Evolutionary conservation across 2,113 vertebrate species (phyloP).

Genomic region (Centropus bengalensis): DNA sequence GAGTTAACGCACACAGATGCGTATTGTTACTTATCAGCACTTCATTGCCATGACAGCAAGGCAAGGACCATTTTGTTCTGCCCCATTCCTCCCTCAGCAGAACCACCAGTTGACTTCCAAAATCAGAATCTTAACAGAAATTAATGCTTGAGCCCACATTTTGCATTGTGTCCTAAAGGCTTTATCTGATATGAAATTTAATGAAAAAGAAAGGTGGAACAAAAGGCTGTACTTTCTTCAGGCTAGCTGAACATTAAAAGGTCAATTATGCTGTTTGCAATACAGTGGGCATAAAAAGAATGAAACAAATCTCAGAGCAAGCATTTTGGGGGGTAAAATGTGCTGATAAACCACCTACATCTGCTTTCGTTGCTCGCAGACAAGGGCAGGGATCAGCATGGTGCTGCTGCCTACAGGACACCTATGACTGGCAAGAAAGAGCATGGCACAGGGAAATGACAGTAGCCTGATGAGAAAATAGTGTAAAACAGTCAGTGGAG

Average conservation of each 20-base stretch:
- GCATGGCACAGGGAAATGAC: background rate
- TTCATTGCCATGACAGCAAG: conserved; percentile 39
- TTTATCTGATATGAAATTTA: conserved; percentile 18
- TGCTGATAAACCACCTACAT: background rate
- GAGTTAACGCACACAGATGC: conserved; percentile 10
- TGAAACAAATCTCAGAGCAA: background rate
- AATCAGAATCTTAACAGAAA: conserved; percentile 16
- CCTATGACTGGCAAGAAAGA: background rate
- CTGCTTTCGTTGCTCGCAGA: background rate
- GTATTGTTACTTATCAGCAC: conserved; percentile 25
- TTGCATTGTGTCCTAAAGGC: conserved; percentile 1
- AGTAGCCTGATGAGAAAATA: background rate
- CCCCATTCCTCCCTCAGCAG: background rate
- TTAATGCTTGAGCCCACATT: background rate
- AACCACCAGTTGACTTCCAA: conserved; percentile 1
- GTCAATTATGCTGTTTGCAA: background rate
- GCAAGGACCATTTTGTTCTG: conserved; percentile 43
- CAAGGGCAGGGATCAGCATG: background rate
- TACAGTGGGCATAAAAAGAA: background rate
- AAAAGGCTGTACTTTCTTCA: background rate
- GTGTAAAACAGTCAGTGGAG: background rate
- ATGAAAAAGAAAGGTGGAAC: conserved; percentile 14
- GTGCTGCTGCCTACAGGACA: background rate
- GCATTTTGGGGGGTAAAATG: background rate
- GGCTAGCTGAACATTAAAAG: background rate